Base-by-base conservation (phyloP, 2,888 invertebrate species). In the Hedya salicella region DNA sequence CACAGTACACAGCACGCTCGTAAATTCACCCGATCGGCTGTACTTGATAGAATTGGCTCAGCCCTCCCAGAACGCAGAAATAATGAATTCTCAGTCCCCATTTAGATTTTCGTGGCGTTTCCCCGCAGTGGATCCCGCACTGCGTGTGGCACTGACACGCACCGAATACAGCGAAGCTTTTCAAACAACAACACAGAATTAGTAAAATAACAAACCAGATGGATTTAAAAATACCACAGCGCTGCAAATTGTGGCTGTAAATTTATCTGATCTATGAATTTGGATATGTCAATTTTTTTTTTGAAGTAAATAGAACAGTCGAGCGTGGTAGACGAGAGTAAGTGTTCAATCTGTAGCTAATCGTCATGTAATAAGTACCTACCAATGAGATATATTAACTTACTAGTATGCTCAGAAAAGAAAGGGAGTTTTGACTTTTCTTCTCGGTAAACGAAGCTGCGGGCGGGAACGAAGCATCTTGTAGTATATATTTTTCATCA, bases 101-200 rank as follows among this genome's bases (percentile, higher is more conserved):
- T 54, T 62, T 62, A 48, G 54, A 62, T 48, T 30, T 61, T 9
- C 40, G 25, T 39, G 60, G 42, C 19, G 52, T 52, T 62, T 62
- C 36, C 39, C 62, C 62, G 54, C 62, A 62, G 53, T 54, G 62
- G 54, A 54, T 62, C 46, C 62, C 62, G 62, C 62, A 62, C 36
- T 62, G 62, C 54, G 62, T 54, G 62, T 39, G 39, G 25, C 36
- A n/a, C 11, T 39, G 44, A 21, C 62, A 54, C 46, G 61, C 42
- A 40, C 30, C 53, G 17, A 54, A 39, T 39, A 16, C 39, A 40
- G 8, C n/a, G 14, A 49, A n/a, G 1, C 14, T 50, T 50, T 30
- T 50, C 25, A 13, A 3, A 30, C 25, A 25, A 13, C 19, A 11
- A 49, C 49, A 49, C 6, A 25, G 25, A 25, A 25, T 49, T 49